phyloP scores from a whole-genome alignment of 2,888 invertebrate genomes.

The Mongoloraphidia duomilia region DNA sequence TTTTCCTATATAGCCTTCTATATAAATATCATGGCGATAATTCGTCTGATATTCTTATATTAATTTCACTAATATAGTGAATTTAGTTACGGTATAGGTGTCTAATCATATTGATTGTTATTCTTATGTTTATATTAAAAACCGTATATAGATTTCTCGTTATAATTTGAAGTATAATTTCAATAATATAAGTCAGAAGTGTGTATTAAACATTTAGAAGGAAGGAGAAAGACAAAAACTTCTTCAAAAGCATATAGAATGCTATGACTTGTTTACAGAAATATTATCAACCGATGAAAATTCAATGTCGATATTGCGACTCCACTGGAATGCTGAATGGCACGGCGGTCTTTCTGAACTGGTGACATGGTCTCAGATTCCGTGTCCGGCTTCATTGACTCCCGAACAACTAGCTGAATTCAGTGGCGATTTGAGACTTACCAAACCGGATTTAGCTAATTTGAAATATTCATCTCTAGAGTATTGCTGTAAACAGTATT shows the following conservation, averaged over 20 bases:
- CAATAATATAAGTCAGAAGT: not conserved
- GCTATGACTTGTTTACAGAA: conserved; percentile 15
- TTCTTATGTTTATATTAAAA: no score
- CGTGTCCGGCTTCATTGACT: conserved; percentile 12
- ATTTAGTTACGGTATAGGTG: no score
- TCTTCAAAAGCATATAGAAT: no score
- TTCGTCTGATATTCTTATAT: no score
- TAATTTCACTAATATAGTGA: no score
- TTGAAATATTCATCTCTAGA: conserved; percentile 38
- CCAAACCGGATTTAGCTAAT: conserved; percentile 31
- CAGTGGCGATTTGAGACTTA: conserved; percentile 22
- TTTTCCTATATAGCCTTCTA: no score
- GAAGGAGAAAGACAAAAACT: conserved; percentile 2
- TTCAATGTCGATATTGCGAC: conserved; percentile 26
- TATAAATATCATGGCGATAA: no score
- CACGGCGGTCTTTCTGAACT: conserved; percentile 27
- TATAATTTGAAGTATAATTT: no score
- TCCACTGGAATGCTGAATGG: conserved; percentile 31
- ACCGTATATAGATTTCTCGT: no score
- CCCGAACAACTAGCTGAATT: conserved; percentile 19
- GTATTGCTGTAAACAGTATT: conserved; percentile 35
- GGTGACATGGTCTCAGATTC: conserved; percentile 20
- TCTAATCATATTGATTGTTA: no score
- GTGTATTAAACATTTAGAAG: conserved; percentile 14
- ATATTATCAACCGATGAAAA: conserved; percentile 23